Percentiles rank a stretch among this genome's conserved stretches.
Evolutionary conservation across 2,888 invertebrate genomes (phyloP).

Genomic region (Poecilobothrus nobilitatus): DNA sequence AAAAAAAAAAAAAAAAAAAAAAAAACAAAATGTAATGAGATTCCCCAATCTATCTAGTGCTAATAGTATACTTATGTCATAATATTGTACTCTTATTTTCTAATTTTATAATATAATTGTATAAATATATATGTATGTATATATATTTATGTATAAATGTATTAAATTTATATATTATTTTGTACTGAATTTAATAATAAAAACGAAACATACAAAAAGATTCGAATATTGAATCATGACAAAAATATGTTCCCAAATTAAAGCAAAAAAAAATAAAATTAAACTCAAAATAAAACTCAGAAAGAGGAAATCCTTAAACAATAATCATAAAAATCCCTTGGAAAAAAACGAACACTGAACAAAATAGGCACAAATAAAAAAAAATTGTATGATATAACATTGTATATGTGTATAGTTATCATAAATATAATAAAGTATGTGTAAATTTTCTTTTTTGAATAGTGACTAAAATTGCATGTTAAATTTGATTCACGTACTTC

Average conservation of each 20-base stretch:
- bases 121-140: neutral
- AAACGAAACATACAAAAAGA: neutral
- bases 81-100: neutral
- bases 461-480: conserved; percentile 4
- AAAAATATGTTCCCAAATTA: neutral
- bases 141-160: neutral
- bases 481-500: neutral
- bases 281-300: too few relatives aligned
- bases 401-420: too few relatives aligned
- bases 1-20: too few relatives aligned
- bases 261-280: too few relatives aligned
- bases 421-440: neutral
- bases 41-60: neutral
- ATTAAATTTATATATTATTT: too few relatives aligned
- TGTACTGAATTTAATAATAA: too few relatives aligned
- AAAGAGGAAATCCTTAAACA: too few relatives aligned
- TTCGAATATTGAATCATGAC: neutral
- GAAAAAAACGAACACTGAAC: too few relatives aligned
- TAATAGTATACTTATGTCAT: neutral
- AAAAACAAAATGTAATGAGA: too few relatives aligned
- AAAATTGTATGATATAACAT: too few relatives aligned
- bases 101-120: neutral
- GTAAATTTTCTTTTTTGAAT: neutral
- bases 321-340: too few relatives aligned
- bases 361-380: too few relatives aligned